Percentiles rank a stretch among this genome's conserved stretches.
Evolutionary conservation across 2,888 invertebrate species (phyloP).

Genomic region (Trichopoda pennipes): DNA sequence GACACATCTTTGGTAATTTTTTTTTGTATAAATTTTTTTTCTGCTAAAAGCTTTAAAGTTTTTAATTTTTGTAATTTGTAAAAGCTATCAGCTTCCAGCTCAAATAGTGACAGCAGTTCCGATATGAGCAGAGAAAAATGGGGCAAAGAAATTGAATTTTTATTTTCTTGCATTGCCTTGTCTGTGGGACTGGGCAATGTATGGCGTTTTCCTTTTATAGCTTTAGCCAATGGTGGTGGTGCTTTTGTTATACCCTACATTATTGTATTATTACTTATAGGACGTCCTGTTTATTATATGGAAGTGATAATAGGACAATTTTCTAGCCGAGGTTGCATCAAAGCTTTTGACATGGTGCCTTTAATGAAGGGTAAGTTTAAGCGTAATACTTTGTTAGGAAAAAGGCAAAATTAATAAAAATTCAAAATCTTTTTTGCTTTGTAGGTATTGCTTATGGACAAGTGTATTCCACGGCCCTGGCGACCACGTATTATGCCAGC

Average conservation of each 20-base stretch:
- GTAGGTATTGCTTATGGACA: slow-evolving; percentile 84
- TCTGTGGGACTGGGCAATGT: slow-evolving; percentile 86
- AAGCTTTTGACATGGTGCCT: slow-evolving; percentile 85
- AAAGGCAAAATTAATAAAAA: not conserved
- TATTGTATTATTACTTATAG: slow-evolving; percentile 84
- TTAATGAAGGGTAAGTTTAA: slow-evolving; percentile 84
- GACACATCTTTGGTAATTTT: slow-evolving; percentile 72
- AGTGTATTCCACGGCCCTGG: slow-evolving; percentile 82
- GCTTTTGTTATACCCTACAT: slow-evolving; percentile 86
- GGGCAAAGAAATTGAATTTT: slow-evolving; percentile 84
- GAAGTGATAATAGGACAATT: slow-evolving; percentile 89
- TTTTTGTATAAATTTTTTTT: not conserved
- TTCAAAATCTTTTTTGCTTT: not conserved
- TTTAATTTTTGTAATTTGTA: not conserved
- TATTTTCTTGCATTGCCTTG: slow-evolving; percentile 83
- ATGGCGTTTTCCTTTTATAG: slow-evolving; percentile 86
- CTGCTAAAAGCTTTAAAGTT: not conserved
- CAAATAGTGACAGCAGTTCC: slow-evolving; percentile 59
- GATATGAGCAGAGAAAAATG: slow-evolving; percentile 81
- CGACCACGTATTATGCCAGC: slow-evolving; percentile 86
- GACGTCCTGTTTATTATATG: slow-evolving; percentile 86
- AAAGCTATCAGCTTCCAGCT: slow-evolving; percentile 60
- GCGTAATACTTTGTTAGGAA: not conserved
- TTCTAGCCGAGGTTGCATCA: slow-evolving; percentile 85
- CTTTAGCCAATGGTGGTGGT: slow-evolving; percentile 86